phyloP scores from a whole-genome alignment of 2,113 vertebrate species.

The Tor tambroides region DNA sequence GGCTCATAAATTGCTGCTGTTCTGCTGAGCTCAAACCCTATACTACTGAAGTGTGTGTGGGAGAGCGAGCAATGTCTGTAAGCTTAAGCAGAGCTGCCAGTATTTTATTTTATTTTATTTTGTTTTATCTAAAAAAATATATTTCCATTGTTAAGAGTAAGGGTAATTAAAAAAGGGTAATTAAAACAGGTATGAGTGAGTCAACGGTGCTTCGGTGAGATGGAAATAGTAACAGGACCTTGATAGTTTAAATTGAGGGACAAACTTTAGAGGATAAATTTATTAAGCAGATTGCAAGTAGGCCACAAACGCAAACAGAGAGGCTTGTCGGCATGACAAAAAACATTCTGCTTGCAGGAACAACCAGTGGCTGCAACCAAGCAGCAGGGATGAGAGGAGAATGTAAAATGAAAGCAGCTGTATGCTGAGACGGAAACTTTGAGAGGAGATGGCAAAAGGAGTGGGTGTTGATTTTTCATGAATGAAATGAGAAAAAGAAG shows the following conservation, averaged over 20 bases:
- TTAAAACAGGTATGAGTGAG: neutral
- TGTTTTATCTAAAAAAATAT: neutral
- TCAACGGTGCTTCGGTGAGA: neutral
- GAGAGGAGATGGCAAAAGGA: neutral
- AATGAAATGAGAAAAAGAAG: conserved; percentile 3
- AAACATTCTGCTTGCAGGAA: conserved; percentile 22
- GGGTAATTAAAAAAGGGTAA: neutral
- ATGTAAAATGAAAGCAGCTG: conserved; percentile 43
- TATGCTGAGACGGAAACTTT: neutral
- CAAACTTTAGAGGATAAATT: conserved; percentile 6
- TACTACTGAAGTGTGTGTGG: neutral
- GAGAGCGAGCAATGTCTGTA: neutral
- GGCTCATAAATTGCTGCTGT: conserved; percentile 21
- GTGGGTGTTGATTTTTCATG: neutral
- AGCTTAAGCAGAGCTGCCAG: neutral
- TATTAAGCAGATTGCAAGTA: conserved; percentile 19
- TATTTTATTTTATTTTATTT: too few species aligned
- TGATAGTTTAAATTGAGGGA: conserved; percentile 7
- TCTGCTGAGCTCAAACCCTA: conserved; percentile 16
- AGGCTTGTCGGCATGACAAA: conserved; percentile 23
- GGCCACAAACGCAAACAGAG: conserved; percentile 15
- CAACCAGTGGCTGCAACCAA: conserved; percentile 34
- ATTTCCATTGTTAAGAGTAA: neutral
- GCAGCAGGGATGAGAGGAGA: conserved; percentile 38
- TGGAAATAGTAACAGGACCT: conserved; percentile 4